phyloP scores from a whole-genome alignment of 2,113 vertebrate species.

The Condylura cristata region DNA sequence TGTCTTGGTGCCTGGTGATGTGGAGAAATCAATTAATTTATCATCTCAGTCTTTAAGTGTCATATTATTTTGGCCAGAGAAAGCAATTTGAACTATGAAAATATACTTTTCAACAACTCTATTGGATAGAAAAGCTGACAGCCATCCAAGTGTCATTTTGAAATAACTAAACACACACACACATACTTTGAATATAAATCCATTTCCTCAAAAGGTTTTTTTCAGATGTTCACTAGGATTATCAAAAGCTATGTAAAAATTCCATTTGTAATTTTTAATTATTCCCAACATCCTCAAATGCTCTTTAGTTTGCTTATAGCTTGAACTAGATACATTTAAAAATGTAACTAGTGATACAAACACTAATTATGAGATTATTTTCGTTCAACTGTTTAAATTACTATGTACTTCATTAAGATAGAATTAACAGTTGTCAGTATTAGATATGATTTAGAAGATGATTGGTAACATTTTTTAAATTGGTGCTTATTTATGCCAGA shows the following conservation, averaged over 20 bases:
- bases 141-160: slow-evolving; percentile 62
- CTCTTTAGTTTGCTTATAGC: slow-evolving; percentile 78
- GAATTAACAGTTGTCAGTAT: slow-evolving; percentile 82
- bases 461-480: slow-evolving; percentile 68
- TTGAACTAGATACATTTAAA: slow-evolving; percentile 84
- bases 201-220: slow-evolving; percentile 76
- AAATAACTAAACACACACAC: background rate
- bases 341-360: slow-evolving; percentile 84
- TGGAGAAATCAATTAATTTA: slow-evolving; percentile 85
- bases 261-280: slow-evolving; percentile 83
- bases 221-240: slow-evolving; percentile 74
- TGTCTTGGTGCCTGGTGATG: slow-evolving; percentile 67
- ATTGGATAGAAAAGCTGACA: slow-evolving; percentile 72
- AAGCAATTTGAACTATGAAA: slow-evolving; percentile 64
- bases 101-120: slow-evolving; percentile 67
- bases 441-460: slow-evolving; percentile 70
- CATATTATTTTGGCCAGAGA: slow-evolving; percentile 81
- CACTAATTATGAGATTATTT: slow-evolving; percentile 82
- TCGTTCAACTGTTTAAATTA: slow-evolving; percentile 84
- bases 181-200: slow-evolving; percentile 59
- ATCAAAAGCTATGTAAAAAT: slow-evolving; percentile 76
- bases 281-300: slow-evolving; percentile 81
- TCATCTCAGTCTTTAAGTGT: slow-evolving; percentile 79
- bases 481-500: slow-evolving; percentile 18
- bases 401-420: slow-evolving; percentile 84